phyloP scores from a whole-genome alignment of 2,888 invertebrate genomes.

The Chymomyza amoena region DNA sequence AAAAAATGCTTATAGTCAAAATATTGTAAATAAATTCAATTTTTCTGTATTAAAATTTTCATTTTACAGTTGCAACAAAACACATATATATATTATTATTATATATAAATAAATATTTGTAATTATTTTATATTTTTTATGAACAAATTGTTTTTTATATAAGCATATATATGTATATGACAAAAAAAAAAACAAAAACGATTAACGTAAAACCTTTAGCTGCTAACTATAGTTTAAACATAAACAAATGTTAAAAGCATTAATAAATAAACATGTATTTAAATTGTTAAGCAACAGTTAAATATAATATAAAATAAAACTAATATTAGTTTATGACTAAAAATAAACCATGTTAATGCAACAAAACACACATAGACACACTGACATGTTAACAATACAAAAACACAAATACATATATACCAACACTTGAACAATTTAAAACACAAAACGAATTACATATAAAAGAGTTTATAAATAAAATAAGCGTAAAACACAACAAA shows the following conservation, averaged over 20 bases:
- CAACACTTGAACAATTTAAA: conserved; percentile 10
- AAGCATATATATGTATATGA: conserved; percentile 22
- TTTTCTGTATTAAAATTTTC: conserved; percentile 16
- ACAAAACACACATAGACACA: conserved; percentile 21
- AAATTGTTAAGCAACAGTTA: conserved; percentile 47
- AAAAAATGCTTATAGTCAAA: conserved; percentile 27
- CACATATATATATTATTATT: conserved; percentile 9
- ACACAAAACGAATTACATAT: neutral
- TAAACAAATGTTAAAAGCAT: conserved; percentile 48
- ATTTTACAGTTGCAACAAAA: conserved; percentile 22
- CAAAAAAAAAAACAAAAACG: conserved; percentile 30
- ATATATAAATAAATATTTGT: conserved; percentile 50
- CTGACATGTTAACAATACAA: conserved; percentile 26
- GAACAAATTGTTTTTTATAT: conserved; percentile 58
- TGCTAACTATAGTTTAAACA: conserved; percentile 50
- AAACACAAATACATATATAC: conserved; percentile 25
- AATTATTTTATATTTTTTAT: conserved; percentile 70
- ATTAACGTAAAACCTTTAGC: conserved; percentile 46
- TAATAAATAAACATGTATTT: conserved; percentile 40
- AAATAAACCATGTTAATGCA: neutral
- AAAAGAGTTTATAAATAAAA: conserved; percentile 13
- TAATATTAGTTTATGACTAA: neutral
- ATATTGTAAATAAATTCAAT: conserved; percentile 56
- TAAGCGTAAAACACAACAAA: neutral
- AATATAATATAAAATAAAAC: conserved; percentile 8